Evolutionary conservation across 2,113 vertebrate species (phyloP).

Genomic region (Verasper variegatus): DNA sequence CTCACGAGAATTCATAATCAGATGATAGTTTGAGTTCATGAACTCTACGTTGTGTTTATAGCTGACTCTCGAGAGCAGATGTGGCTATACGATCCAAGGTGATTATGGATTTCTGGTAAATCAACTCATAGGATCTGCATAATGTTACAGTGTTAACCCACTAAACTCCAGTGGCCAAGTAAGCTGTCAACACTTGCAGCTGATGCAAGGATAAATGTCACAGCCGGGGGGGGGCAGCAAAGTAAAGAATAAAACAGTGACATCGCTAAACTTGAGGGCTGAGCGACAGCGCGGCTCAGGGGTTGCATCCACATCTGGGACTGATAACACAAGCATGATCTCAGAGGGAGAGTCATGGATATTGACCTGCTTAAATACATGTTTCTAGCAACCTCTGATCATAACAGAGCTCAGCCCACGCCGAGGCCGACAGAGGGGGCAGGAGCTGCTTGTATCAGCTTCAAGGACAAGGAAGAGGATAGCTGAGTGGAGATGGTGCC

Average conservation of each 20-base stretch:
- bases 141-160: constrained; percentile 30
- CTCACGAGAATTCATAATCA: neutral
- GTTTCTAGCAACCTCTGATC: constrained; percentile 51
- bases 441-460: constrained; percentile 30
- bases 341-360: constrained; percentile 68
- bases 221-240: constrained; percentile 10
- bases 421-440: constrained; percentile 14
- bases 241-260: constrained; percentile 25
- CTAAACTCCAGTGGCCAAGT: constrained; percentile 2
- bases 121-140: constrained; percentile 7
- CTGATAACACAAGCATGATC: constrained; percentile 74
- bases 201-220: constrained; percentile 40
- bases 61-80: constrained; percentile 27
- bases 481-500: constrained; percentile 45
- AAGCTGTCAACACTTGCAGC: constrained; percentile 42
- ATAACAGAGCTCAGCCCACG: constrained; percentile 46
- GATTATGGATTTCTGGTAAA: constrained; percentile 42
- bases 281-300: constrained; percentile 34
- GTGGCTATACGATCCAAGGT: neutral
- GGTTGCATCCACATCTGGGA: constrained; percentile 76
- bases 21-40: neutral
- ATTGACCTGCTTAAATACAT: constrained; percentile 43
- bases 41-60: neutral
- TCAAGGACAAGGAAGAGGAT: constrained; percentile 49
- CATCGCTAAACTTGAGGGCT: neutral